Base-by-base conservation (phyloP, 2,797 vertebrate species). In the Bradypodion pumilum region DNA sequence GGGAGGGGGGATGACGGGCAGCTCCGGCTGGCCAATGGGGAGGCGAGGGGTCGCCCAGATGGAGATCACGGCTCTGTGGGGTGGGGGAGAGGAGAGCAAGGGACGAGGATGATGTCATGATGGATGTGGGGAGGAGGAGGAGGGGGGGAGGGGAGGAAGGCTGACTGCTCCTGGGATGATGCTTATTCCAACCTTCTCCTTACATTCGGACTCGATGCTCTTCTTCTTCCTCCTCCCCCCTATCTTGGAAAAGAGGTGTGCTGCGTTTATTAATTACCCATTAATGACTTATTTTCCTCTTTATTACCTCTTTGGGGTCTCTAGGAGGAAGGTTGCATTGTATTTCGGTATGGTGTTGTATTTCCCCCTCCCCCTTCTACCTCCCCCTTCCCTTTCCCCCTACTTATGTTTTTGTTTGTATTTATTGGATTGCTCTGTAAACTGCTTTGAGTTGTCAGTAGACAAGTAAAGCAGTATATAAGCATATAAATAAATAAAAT, bases 81-180 rank as follows among this genome's bases (percentile, higher is more conserved):
- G 25, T 29, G 32, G 52, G 16, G 82, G 77, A 37, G 77, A 78
- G 82, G 77, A 37, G 77, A 78, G 86, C 78, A 63, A 56, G 63
- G 84, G 49, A 69, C 63, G 21, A 21, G 7, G 42, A 81, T 81
- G 78, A 87, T 44, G 85, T 83, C 75, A 85, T 85, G 63, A 85
- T 81, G 25, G 21, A 79, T 74, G 60, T 59, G 27, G 68, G 74
- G 37, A 21, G 7, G 69, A 23, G 23, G 56, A 52, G 46, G 37
- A 27, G 19, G 46, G 35, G 0, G 29, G 46, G 35, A 0, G 29
- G 5, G 59, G 29, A 23, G 72, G 42, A n/a, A 32, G 21, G 35
- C 15, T 15, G 56, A 59, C 21, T n/a, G 63, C n/a, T 59, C 52
- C 66, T 60, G 74, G 72, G 70, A 59, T 85, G 77, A 35, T 25